Evolutionary conservation across 2,113 vertebrate genomes (phyloP).

Genomic region (Perca fluviatilis): DNA sequence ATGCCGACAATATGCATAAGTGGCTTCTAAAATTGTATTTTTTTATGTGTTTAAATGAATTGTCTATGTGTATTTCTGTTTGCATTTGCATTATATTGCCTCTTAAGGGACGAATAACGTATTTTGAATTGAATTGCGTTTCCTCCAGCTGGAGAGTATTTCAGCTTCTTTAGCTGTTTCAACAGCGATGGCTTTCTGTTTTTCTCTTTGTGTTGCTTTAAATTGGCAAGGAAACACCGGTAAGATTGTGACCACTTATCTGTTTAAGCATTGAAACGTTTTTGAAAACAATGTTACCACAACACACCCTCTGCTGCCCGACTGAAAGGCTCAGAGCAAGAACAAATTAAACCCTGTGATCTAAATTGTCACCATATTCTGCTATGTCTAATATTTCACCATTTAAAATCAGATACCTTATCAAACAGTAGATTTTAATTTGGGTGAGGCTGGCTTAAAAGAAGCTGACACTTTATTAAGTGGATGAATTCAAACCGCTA

Average conservation of each 20-base stretch:
- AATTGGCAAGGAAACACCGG: slow-evolving; percentile 36
- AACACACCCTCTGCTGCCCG: slow-evolving; percentile 25
- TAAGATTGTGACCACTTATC: slow-evolving; percentile 47
- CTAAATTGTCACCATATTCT: slow-evolving; percentile 20
- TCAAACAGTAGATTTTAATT: slow-evolving; percentile 30
- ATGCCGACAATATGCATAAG: too few species aligned
- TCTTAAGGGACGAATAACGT: too few species aligned
- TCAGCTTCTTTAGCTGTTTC: slow-evolving; percentile 1
- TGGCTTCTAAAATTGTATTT: too few species aligned
- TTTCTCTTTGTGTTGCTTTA: slow-evolving; percentile 25
- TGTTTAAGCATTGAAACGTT: slow-evolving; percentile 27
- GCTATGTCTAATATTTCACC: not conserved
- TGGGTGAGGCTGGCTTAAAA: slow-evolving; percentile 16
- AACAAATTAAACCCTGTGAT: slow-evolving; percentile 25
- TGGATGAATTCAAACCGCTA: slow-evolving; percentile 10
- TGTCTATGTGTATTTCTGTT: too few species aligned
- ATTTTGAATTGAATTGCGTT: slow-evolving; percentile 10
- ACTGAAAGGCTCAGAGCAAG: slow-evolving; percentile 28
- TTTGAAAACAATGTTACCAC: slow-evolving; percentile 13
- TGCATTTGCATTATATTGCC: too few species aligned
- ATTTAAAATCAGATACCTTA: slow-evolving; percentile 32
- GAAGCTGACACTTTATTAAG: slow-evolving; percentile 30
- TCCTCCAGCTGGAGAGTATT: slow-evolving; percentile 29
- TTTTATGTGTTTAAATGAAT: too few species aligned
- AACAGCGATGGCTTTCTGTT: slow-evolving; percentile 6